A percentile compares a stretch with the other conserved stretches of the same genome.
These are phyloP conservation scores for Dasysyrphus albostriatus DNA, from an alignment of 2,888 invertebrate genomes.

Conservation along the genomic window DNA sequence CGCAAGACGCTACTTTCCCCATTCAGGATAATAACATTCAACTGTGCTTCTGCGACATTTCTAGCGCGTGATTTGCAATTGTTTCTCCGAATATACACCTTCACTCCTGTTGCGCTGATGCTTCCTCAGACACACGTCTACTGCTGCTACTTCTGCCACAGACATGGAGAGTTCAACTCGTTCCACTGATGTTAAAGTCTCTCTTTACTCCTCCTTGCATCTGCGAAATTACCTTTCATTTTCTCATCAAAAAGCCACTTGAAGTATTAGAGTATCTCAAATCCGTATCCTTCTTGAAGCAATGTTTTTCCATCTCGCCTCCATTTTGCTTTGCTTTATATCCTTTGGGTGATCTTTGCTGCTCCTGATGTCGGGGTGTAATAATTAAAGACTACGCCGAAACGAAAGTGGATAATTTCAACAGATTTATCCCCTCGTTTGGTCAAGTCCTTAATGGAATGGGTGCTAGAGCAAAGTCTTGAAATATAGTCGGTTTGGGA, in stretches of 20 bases:
- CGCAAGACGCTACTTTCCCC: slow-evolving; percentile 5
- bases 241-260: slow-evolving; percentile 83
- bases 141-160: neutral
- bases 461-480: slow-evolving; percentile 15
- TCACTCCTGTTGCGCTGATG: slow-evolving; percentile 18
- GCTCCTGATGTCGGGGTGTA: slow-evolving; percentile 52
- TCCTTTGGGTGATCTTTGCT: slow-evolving; percentile 57
- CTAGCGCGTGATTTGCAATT: slow-evolving; percentile 58
- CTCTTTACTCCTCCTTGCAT: slow-evolving; percentile 65
- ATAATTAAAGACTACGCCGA: slow-evolving; percentile 73
- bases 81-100: slow-evolving; percentile 28
- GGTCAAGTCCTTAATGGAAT: slow-evolving; percentile 68
- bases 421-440: slow-evolving; percentile 76
- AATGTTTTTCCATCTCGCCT: slow-evolving; percentile 49
- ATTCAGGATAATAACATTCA: slow-evolving; percentile 31
- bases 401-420: slow-evolving; percentile 76
- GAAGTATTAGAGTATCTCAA: slow-evolving; percentile 77
- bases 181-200: neutral
- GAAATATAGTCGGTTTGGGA: slow-evolving; percentile 53
- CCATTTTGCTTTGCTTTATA: slow-evolving; percentile 40
- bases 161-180: slow-evolving; percentile 44
- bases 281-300: slow-evolving; percentile 43
- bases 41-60: slow-evolving; percentile 44
- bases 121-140: neutral
- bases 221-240: slow-evolving; percentile 83